phyloP scores from a whole-genome alignment of 2,113 vertebrate genomes.

The Sisor rabdophorus region DNA sequence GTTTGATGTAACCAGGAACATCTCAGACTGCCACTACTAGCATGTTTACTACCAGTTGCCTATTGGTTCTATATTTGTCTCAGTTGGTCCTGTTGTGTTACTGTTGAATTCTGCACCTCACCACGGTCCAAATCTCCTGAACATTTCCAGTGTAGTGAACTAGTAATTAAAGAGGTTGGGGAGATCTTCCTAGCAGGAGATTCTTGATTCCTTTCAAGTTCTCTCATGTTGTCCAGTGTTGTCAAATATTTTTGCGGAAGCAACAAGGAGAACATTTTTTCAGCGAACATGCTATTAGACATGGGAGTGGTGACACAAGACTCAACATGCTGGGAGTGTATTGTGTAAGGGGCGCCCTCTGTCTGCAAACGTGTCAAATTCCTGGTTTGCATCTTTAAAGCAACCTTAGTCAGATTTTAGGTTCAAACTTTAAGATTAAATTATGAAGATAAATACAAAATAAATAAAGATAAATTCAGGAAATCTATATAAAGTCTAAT shows the following conservation, averaged over 20 bases:
- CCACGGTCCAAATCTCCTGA: not conserved
- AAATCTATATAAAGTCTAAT: not conserved
- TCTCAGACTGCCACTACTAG: not conserved
- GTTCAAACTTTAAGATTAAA: not conserved
- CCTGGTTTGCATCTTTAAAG: no score
- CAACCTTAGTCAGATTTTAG: not conserved
- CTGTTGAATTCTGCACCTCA: not conserved
- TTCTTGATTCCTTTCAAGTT: not conserved
- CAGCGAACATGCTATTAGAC: not conserved
- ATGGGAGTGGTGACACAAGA: constrained; percentile 30
- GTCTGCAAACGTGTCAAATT: constrained; percentile 4
- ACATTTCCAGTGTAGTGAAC: not conserved
- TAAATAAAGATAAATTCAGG: not conserved
- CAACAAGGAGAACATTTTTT: not conserved
- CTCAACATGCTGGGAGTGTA: constrained; percentile 25
- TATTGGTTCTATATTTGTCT: not conserved
- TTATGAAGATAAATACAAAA: not conserved
- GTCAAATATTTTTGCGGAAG: not conserved
- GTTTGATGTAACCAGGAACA: no score
- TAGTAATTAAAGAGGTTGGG: no score
- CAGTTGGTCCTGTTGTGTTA: not conserved
- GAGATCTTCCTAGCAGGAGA: not conserved
- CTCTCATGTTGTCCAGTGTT: not conserved
- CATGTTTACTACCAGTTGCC: not conserved
- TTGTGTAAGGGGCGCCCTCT: constrained; percentile 30